These are phyloP conservation scores for Heterotilapia buettikoferi DNA, from an alignment of 2,113 vertebrate genomes.

Conservation along the genomic window DNA sequence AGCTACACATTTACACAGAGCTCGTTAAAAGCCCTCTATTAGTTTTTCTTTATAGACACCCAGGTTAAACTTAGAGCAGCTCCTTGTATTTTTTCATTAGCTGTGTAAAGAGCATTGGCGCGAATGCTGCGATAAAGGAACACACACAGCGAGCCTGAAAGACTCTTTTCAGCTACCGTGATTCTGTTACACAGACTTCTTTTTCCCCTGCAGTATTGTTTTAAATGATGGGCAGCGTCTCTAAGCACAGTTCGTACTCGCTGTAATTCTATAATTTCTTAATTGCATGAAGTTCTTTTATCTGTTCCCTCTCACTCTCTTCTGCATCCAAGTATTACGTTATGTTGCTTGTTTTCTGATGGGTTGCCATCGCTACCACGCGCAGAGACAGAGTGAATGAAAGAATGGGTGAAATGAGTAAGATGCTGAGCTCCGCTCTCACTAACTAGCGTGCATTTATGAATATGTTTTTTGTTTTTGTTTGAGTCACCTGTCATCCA, in stretches of 20 bases:
- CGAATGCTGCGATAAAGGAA: neutral
- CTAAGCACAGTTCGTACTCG: neutral
- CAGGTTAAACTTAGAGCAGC: neutral
- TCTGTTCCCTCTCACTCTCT: conserved; percentile 24
- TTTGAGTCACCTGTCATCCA: conserved; percentile 63
- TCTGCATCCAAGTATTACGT: conserved; percentile 42
- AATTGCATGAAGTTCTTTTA: conserved; percentile 18
- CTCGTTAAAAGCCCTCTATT: neutral
- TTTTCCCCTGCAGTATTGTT: neutral
- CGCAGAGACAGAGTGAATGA: neutral
- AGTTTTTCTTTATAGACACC: conserved; percentile 9
- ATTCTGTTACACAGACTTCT: neutral
- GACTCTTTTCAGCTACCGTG: neutral
- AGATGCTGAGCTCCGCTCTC: neutral
- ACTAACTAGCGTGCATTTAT: neutral
- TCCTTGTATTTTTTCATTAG: conserved; percentile 19
- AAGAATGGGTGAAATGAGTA: conserved; percentile 9
- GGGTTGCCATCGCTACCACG: conserved; percentile 45
- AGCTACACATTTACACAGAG: neutral
- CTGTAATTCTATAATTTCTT: conserved; percentile 25
- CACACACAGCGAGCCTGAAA: conserved; percentile 9
- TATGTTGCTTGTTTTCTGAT: conserved; percentile 48
- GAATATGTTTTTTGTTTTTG: neutral
- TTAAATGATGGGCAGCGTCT: neutral
- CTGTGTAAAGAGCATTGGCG: conserved; percentile 15